Conservation (phyloP, 2,113 vertebrate species). For the Hemiprocne comata region DNA sequence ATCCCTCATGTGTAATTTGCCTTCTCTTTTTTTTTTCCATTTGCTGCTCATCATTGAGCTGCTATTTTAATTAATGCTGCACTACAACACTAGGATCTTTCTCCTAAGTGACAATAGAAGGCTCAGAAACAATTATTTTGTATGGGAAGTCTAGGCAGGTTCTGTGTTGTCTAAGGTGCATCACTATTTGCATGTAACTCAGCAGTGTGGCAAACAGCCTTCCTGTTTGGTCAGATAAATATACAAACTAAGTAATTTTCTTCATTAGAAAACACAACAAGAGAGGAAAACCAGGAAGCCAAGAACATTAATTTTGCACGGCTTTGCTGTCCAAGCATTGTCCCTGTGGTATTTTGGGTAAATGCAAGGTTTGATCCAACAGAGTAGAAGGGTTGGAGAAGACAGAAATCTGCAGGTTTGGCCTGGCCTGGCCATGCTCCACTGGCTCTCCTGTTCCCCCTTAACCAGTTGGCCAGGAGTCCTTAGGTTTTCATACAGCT, state of each 20-base stretch:
- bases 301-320: neutral
- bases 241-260: neutral
- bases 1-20: neutral
- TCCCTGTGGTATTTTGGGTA: neutral
- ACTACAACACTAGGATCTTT: neutral
- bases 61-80: rapidly evolving
- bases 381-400: neutral
- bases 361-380: neutral
- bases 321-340: neutral
- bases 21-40: neutral
- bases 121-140: neutral
- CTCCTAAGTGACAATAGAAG: neutral
- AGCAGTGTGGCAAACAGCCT: neutral
- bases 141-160: neutral
- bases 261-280: neutral
- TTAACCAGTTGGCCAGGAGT: neutral
- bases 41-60: neutral
- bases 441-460: neutral
- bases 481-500: neutral
- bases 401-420: neutral
- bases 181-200: neutral
- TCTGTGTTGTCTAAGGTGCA: neutral
- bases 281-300: neutral
- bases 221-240: neutral
- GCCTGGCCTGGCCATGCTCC: neutral